Evolutionary conservation across 2,888 invertebrate genomes (phyloP).

Genomic region (Drosophila neoperkinsi): DNA sequence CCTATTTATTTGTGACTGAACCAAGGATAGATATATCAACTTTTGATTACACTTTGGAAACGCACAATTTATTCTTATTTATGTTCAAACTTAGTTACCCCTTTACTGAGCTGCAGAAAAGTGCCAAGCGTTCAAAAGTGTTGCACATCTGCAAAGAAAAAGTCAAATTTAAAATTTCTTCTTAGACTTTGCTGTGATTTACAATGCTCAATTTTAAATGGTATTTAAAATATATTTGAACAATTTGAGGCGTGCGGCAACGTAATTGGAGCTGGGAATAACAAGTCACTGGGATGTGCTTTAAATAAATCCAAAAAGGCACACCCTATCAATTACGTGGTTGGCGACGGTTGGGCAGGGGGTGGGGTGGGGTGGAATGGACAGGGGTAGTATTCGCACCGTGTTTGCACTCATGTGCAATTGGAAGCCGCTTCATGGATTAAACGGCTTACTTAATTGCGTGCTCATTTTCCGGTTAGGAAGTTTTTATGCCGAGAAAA

Average conservation of each 20-base stretch:
- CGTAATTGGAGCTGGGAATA: constrained; percentile 75
- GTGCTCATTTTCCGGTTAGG: constrained; percentile 82
- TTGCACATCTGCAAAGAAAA: not conserved
- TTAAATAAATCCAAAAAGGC: constrained; percentile 70
- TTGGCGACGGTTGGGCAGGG: not conserved
- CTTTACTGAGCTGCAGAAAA: not conserved
- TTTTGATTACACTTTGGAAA: not conserved
- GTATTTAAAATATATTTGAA: constrained; percentile 28
- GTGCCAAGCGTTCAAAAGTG: not conserved
- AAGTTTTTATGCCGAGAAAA: constrained; percentile 81
- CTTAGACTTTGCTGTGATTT: not conserved
- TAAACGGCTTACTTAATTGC: constrained; percentile 79
- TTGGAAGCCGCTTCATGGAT: constrained; percentile 68
- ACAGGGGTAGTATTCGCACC: not conserved
- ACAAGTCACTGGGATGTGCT: constrained; percentile 72
- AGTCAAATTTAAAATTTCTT: not conserved
- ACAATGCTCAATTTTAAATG: not conserved
- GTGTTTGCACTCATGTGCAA: constrained; percentile 35
- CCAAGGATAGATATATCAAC: not conserved
- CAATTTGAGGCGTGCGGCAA: constrained; percentile 45
- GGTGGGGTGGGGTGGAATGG: not conserved
- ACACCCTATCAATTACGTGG: constrained; percentile 71
- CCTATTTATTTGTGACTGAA: not conserved
- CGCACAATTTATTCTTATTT: not conserved
- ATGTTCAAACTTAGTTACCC: not conserved